phyloP scores from a whole-genome alignment of 1,140 invertebrate genomes.

The Eulimnadia texana region DNA sequence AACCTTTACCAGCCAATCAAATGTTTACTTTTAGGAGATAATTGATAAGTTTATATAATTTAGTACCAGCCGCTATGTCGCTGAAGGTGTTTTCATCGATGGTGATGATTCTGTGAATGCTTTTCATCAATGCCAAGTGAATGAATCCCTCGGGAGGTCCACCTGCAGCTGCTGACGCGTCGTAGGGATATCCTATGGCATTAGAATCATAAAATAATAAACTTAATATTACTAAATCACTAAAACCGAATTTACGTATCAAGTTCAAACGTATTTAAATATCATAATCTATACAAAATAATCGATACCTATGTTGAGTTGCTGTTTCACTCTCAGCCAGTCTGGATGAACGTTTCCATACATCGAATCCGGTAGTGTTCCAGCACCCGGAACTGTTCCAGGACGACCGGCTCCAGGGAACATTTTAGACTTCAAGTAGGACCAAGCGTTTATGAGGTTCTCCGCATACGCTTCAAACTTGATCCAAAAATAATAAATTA shows the following conservation, averaged over 20 bases:
- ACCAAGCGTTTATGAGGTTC: background rate
- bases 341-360: constrained; percentile 3
- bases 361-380: background rate
- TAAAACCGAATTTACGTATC: too few species aligned
- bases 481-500: background rate
- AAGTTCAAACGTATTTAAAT: too few species aligned
- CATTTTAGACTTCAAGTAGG: background rate
- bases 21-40: too few species aligned
- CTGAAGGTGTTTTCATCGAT: background rate
- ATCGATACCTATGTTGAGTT: too few species aligned
- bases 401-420: background rate
- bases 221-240: too few species aligned
- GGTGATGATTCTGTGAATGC: background rate
- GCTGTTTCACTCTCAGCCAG: background rate
- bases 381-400: background rate
- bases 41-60: too few species aligned
- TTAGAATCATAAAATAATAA: too few species aligned
- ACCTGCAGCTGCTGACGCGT: background rate
- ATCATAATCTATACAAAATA: too few species aligned
- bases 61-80: background rate
- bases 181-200: background rate
- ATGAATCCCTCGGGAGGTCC: constrained; percentile 1
- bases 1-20: background rate
- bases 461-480: constrained; percentile 1
- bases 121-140: constrained; percentile 3